A percentile compares a stretch with the other conserved stretches of the same genome.
These are phyloP conservation scores for Archips xylosteana DNA, from an alignment of 2,888 invertebrate species.

Conservation along the genomic window DNA sequence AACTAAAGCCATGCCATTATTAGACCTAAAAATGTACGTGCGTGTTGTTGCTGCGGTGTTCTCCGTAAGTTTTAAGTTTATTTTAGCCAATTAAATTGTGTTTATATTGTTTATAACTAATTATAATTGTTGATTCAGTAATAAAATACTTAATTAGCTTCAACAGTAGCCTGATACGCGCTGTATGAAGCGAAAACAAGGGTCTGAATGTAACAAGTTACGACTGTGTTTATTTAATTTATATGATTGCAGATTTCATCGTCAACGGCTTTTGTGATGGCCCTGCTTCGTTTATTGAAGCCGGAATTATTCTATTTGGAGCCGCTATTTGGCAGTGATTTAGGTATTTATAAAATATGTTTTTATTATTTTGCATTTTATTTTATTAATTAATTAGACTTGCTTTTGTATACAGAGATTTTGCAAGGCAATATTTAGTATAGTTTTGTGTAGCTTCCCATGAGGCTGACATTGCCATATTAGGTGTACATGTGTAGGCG, in stretches of 20 bases:
- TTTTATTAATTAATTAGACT: neutral
- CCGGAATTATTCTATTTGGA: constrained; percentile 71
- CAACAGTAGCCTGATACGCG: constrained; percentile 11
- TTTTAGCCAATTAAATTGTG: constrained; percentile 1
- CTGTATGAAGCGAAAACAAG: constrained; percentile 13
- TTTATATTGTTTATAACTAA: constrained; percentile 36
- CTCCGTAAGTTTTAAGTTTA: constrained; percentile 65
- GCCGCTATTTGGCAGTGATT: constrained; percentile 61
- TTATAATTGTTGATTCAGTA: constrained; percentile 34
- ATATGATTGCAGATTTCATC: constrained; percentile 69
- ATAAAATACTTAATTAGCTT: constrained; percentile 23
- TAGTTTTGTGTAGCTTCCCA: too few species aligned
- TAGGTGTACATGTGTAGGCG: too few species aligned
- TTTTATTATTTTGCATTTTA: neutral
- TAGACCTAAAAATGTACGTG: constrained; percentile 75
- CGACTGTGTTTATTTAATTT: constrained; percentile 37
- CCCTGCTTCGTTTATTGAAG: constrained; percentile 67
- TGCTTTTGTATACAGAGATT: too few species aligned
- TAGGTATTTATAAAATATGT: constrained; percentile 60
- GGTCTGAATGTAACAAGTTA: neutral
- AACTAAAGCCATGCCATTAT: constrained; percentile 64
- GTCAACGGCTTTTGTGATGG: constrained; percentile 73
- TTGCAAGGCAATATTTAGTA: too few species aligned
- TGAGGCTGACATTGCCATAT: too few species aligned
- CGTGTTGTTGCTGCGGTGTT: constrained; percentile 76